These are phyloP conservation scores for Penelope pileata DNA, from an alignment of 2,113 vertebrate species.

Conservation along the genomic window DNA sequence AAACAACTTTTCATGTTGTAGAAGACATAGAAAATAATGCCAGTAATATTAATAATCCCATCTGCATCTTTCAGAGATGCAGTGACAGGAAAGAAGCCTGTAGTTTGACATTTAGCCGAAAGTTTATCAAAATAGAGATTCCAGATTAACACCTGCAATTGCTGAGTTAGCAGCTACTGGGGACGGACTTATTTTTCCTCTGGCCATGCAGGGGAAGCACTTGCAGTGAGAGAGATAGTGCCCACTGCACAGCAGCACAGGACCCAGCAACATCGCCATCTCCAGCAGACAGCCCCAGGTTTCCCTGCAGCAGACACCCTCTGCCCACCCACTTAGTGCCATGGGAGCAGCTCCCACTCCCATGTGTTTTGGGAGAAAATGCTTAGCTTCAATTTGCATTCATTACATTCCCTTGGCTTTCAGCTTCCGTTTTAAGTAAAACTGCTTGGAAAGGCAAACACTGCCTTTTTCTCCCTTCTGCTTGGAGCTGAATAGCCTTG, in stretches of 20 bases:
- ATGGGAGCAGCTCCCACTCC: too few species aligned
- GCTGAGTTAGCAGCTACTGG: background rate
- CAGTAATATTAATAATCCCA: background rate
- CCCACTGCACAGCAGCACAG: background rate
- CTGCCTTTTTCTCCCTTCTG: too few species aligned
- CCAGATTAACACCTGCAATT: constrained; percentile 2
- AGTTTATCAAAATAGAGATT: constrained; percentile 7
- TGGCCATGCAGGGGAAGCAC: background rate
- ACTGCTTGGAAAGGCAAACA: too few species aligned
- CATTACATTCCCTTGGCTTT: background rate
- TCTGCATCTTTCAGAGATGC: background rate
- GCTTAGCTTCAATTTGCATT: background rate
- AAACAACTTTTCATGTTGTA: background rate
- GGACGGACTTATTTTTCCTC: background rate
- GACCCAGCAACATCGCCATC: background rate
- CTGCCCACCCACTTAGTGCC: too few species aligned
- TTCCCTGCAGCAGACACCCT: too few species aligned
- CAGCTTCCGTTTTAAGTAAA: too few species aligned
- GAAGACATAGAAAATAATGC: background rate
- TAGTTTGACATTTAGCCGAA: background rate
- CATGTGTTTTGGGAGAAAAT: background rate
- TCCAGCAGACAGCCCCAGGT: too few species aligned
- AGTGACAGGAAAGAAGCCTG: background rate
- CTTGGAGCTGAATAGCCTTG: too few species aligned
- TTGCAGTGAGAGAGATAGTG: background rate